Base-by-base conservation (phyloP, 2,888 invertebrate genomes). In the Bruchidius siliquastri region DNA sequence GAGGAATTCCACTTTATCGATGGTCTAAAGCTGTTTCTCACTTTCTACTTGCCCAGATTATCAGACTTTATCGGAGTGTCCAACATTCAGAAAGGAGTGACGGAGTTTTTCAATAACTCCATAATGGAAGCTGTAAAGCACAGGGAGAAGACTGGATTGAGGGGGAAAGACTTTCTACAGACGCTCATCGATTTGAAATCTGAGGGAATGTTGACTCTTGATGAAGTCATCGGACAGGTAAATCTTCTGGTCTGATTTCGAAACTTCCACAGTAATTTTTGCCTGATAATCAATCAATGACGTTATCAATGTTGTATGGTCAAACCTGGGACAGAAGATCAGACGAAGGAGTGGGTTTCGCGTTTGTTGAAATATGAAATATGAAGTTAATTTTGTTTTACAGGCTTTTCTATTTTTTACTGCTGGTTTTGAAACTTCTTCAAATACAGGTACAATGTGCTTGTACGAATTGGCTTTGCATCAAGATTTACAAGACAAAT, bases 391-490 rank as follows among this genome's bases (percentile, higher is more conserved):
- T 49, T 49, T 4, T 8, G 18, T 49, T n/a, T 74, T 72, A 20
- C 90, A 91, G 82, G 87, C 88, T 10, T 84, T 91, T 49, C 82
- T 91, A 0, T 91, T 91, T 83, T 88, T 91, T 0, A 83, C 90
- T 72, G 91, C 90, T 71, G 91, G 91, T 0, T 91, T 88, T 79
- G 91, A 91, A 80, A 91, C 91, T 0, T 90, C 90, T 0, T 89
- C 90, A 72, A 89, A 89, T 0, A 81, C 90, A n/a, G 80, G 90
- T 66, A 88, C 89, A 0, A 90, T 90, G 77, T 88, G 88, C 0
- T 84, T 89, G 13, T 89, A 89, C 79, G 88, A 88, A 20, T 79
- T 91, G 68, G 89, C 90, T 0, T 72, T 75, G 20, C 82, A 88
- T 77, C 83, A 81, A 0, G 82, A 86, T 0, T 75, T 88, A 0